Evolutionary conservation across 2,113 vertebrate species (phyloP).

Genomic region (Riparia riparia): DNA sequence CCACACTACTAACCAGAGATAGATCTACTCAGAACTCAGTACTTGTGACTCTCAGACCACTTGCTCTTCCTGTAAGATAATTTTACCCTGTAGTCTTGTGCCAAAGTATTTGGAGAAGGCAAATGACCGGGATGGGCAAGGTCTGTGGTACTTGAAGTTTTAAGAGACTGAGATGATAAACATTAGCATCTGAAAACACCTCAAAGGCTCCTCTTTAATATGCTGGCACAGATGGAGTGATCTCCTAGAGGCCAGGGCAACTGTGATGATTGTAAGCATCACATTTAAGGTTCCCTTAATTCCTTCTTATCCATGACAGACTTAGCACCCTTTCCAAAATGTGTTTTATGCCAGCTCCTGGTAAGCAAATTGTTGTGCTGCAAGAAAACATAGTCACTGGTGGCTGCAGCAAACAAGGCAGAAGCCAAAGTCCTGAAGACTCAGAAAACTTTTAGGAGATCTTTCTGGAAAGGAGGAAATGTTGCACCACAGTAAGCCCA

Average conservation of each 20-base stretch:
- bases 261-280: background rate
- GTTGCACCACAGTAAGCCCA: background rate
- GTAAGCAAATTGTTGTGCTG: background rate
- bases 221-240: background rate
- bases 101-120: background rate
- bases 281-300: background rate
- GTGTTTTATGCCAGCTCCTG: background rate
- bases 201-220: background rate
- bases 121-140: background rate
- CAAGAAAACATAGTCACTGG: background rate
- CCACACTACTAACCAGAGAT: background rate
- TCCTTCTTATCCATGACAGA: background rate
- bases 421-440: background rate
- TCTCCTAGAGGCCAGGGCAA: background rate
- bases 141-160: background rate
- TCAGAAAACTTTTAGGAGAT: background rate
- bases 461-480: background rate
- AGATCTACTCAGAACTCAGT: background rate
- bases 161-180: background rate
- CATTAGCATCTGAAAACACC: background rate
- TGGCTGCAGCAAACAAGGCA: background rate
- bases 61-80: background rate
- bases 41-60: background rate
- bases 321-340: background rate
- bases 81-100: background rate